Evolutionary conservation across 2,888 invertebrate genomes (phyloP), one percentile per base, ranked within the genome.

Genomic region (Heliconius hortense): DNA sequence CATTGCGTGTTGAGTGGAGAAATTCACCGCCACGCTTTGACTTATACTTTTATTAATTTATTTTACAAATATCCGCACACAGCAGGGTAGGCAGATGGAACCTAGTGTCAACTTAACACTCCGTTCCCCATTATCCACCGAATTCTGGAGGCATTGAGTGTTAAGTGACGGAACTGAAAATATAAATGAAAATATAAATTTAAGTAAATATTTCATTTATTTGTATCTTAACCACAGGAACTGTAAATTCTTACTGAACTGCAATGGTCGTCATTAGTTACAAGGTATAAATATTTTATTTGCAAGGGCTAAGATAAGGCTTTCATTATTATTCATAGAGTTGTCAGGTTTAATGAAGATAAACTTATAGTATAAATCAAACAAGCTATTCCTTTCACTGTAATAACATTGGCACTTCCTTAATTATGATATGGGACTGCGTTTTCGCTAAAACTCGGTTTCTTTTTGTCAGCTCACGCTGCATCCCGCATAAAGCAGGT

Each of bases 301-400:
- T 70, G 39, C 56, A 28, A 67, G 72, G 28, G 18, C 67, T 67
- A 67, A 67, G 67, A 67, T 75, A 68, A 67, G 71, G 18, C 63
- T 76, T 62, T 64, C 63, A 48, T 63, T 53, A 73, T 73, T 69
- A 83, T 82, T 78, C 76, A 81, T 68, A 77, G 75, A 81, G 76
- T 73, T 77, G 74, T 76, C 76, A 73, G 64, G 67, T 77, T 59
- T 70, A 72, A 75, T 72, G 76, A 76, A 79, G 76, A 79, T 79
- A 77, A 76, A 68, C 21, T 67, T 67, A 28, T 72, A 73, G 76
- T 67, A 76, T 76, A 79, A 77, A 76, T 77, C 76, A 78, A 73
- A 74, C 18, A 31, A 64, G 59, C 35, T 43, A 73, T 66, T 48
- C 74, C 78, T 80, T 77, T 78, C 74, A 79, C 78, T 78, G 75